Percentiles rank a stretch among this genome's conserved stretches.
These are phyloP conservation scores for Huso huso DNA, from an alignment of 2,797 vertebrate species.

Conservation along the genomic window DNA sequence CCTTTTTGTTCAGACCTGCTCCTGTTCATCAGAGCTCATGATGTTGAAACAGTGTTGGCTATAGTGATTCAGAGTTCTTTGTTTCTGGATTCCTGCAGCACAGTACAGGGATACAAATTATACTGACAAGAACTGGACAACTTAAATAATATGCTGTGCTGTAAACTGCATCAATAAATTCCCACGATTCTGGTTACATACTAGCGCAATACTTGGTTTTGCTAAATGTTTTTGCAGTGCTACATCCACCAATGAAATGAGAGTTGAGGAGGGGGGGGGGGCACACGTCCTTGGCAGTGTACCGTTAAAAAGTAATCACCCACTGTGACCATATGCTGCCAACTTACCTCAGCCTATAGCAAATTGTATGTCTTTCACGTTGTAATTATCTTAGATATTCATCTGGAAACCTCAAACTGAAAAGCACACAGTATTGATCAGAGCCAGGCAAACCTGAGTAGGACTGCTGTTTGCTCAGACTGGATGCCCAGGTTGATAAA, in stretches of 20 bases:
- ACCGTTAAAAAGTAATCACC: neutral
- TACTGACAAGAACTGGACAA: too few species aligned
- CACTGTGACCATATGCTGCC: neutral
- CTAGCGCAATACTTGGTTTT: too few species aligned
- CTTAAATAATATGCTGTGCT: too few species aligned
- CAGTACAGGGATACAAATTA: too few species aligned
- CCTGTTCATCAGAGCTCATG: neutral
- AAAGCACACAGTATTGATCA: neutral
- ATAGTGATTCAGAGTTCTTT: neutral
- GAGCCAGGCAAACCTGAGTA: neutral
- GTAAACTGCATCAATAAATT: too few species aligned
- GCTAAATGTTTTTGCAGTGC: neutral
- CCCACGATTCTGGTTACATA: too few species aligned
- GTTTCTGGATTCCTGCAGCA: neutral
- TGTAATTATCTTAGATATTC: neutral
- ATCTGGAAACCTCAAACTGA: neutral
- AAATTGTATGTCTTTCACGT: neutral
- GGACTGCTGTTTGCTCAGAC: neutral
- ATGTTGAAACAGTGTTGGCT: neutral
- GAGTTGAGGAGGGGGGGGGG: too few species aligned
- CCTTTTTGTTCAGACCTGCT: neutral
- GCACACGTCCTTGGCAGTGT: neutral
- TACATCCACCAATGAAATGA: neutral
- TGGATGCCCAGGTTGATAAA: neutral
- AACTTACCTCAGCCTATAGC: neutral